phyloP scores from a whole-genome alignment of 1,140 invertebrate genomes.

The Drosophila sturtevanti region DNA sequence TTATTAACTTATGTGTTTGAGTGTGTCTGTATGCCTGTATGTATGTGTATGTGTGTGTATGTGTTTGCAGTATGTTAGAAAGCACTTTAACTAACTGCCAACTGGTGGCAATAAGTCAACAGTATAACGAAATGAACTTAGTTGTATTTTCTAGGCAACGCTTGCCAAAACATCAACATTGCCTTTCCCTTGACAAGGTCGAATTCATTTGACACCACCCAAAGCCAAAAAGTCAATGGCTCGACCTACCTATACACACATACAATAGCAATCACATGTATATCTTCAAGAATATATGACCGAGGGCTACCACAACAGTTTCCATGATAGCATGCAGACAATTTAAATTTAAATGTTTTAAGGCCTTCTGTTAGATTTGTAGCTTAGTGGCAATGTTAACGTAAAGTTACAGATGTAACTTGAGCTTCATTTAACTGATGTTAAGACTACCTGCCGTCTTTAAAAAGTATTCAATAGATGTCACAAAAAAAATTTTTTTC shows the following conservation, averaged over 20 bases:
- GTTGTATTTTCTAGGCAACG: conserved; percentile 24
- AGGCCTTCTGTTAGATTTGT: too few species aligned
- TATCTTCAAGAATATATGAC: neutral
- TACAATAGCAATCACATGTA: neutral
- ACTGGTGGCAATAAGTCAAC: conserved; percentile 54
- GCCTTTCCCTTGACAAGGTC: conserved; percentile 45
- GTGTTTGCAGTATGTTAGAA: conserved; percentile 11
- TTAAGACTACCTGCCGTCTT: too few species aligned
- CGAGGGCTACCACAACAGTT: neutral
- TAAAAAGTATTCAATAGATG: too few species aligned
- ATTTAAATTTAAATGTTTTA: too few species aligned
- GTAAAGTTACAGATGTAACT: too few species aligned
- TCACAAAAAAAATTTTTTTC: too few species aligned
- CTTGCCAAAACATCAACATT: conserved; percentile 39
- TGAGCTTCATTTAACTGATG: too few species aligned
- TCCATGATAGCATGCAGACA: neutral
- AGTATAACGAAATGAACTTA: conserved; percentile 37
- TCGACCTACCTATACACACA: conserved; percentile 15
- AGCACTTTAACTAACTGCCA: conserved; percentile 60
- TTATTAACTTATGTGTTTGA: conserved; percentile 67
- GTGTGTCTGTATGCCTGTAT: conserved; percentile 12
- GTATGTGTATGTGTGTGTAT: conserved; percentile 10
- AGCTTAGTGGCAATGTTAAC: too few species aligned
- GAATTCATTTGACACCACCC: conserved; percentile 33
- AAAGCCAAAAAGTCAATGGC: conserved; percentile 23